These are phyloP conservation scores for Cheilinus undulatus DNA, from an alignment of 2,113 vertebrate genomes.

Conservation along the genomic window DNA sequence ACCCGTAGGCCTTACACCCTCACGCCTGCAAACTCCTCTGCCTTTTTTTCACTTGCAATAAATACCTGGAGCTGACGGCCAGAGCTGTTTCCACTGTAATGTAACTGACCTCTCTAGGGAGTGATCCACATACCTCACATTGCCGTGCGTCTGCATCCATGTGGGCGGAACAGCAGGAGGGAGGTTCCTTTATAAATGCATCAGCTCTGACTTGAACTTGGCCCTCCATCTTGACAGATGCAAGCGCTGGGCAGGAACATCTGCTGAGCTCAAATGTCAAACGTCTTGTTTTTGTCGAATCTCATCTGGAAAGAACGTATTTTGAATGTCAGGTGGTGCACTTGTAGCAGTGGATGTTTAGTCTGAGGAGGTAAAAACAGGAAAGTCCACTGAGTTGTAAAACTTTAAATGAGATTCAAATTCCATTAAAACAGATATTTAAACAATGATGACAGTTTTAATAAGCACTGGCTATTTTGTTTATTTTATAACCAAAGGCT, in stretches of 20 bases:
- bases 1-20: constrained; percentile 28
- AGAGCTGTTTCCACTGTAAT: constrained; percentile 55
- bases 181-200: constrained; percentile 37
- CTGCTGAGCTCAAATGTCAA: constrained; percentile 27
- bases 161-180: constrained; percentile 16
- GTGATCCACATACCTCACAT: constrained; percentile 47
- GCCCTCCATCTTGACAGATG: constrained; percentile 17
- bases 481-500: too few relatives aligned
- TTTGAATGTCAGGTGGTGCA: neutral
- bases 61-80: constrained; percentile 63
- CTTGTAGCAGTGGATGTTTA: neutral
- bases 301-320: constrained; percentile 10
- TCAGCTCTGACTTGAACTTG: constrained; percentile 25
- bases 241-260: neutral
- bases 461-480: too few relatives aligned
- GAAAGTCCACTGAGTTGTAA: constrained; percentile 12
- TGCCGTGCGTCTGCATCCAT: constrained; percentile 41
- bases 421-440: constrained; percentile 8
- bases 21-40: constrained; percentile 16
- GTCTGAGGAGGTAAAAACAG: neutral
- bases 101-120: constrained; percentile 50
- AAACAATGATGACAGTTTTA: neutral
- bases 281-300: constrained; percentile 15
- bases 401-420: constrained; percentile 24
- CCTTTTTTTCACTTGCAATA: constrained; percentile 51